These are phyloP conservation scores for Eciton burchellii DNA, from an alignment of 1,140 invertebrate species.

Conservation along the genomic window DNA sequence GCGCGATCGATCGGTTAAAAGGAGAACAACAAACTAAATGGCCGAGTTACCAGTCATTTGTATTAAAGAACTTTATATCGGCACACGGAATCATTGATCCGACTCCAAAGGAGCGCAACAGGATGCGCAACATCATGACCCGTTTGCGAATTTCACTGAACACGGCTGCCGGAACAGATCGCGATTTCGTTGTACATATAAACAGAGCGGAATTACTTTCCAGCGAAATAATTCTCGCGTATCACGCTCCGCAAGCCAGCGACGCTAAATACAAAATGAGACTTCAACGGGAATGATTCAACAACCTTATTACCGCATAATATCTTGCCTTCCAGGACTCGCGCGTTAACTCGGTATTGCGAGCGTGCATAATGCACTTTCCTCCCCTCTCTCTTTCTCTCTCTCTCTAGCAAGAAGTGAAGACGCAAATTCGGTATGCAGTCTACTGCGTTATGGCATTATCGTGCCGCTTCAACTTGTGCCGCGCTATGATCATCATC, in stretches of 20 bases:
- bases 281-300: slow-evolving; percentile 60
- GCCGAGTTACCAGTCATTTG: background rate
- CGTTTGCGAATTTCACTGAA: background rate
- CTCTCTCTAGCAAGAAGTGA: background rate
- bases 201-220: slow-evolving; percentile 45
- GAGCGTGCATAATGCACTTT: slow-evolving; percentile 29
- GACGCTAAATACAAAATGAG: slow-evolving; percentile 58
- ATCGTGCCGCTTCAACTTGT: slow-evolving; percentile 54
- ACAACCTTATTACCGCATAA: slow-evolving; percentile 62
- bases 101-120: background rate
- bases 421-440: slow-evolving; percentile 57
- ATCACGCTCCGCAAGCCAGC: slow-evolving; percentile 52
- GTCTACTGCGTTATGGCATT: slow-evolving; percentile 52
- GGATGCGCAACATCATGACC: background rate
- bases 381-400: slow-evolving; percentile 23
- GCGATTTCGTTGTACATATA: slow-evolving; percentile 22
- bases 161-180: slow-evolving; percentile 7
- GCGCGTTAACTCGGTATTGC: slow-evolving; percentile 57
- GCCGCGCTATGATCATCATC: slow-evolving; percentile 54
- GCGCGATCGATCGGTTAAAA: slow-evolving; percentile 3
- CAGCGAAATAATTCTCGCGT: slow-evolving; percentile 48
- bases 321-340: slow-evolving; percentile 58
- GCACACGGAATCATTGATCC: background rate
- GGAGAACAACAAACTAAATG: background rate
- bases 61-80: background rate